Conservation (phyloP, 2,113 vertebrate genomes). For the Pachypanchax playfairii region DNA sequence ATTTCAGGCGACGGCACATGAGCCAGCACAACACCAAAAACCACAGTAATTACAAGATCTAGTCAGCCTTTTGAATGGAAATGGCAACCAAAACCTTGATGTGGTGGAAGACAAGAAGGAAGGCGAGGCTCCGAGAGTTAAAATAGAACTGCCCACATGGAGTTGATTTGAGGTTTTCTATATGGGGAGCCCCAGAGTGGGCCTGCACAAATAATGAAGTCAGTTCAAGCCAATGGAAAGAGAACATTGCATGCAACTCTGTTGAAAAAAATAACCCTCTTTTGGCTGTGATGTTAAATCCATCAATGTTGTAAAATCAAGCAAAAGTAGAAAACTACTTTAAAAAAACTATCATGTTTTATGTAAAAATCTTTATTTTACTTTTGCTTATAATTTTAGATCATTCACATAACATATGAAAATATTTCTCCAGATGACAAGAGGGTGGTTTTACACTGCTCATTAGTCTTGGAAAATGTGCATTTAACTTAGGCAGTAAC, state of each 20-base stretch:
- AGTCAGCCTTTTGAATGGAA: constrained; percentile 67
- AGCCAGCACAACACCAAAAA: constrained; percentile 73
- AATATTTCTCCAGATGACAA: constrained; percentile 2
- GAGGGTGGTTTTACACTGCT: neutral
- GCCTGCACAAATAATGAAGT: constrained; percentile 60
- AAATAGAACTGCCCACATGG: constrained; percentile 79
- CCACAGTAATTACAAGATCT: constrained; percentile 78
- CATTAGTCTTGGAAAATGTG: neutral
- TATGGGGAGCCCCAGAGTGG: constrained; percentile 60
- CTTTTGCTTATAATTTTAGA: neutral
- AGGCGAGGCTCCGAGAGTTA: constrained; percentile 58
- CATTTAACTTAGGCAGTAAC: constrained; percentile 1
- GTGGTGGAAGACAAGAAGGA: constrained; percentile 65
- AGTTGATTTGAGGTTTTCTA: constrained; percentile 78
- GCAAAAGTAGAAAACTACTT: constrained; percentile 18
- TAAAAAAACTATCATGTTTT: no score
- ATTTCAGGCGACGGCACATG: constrained; percentile 64
- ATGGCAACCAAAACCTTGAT: constrained; percentile 67
- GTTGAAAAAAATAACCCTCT: constrained; percentile 39
- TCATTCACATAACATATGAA: constrained; percentile 4
- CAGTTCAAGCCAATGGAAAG: constrained; percentile 52
- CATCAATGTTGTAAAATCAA: constrained; percentile 39
- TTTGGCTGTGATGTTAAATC: constrained; percentile 60
- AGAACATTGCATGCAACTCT: constrained; percentile 49
- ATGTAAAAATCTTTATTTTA: constrained; percentile 2